Evolutionary conservation across 1,140 invertebrate species (phyloP), one percentile per base, ranked within the genome.

Genomic region (Ephestia elutella): DNA sequence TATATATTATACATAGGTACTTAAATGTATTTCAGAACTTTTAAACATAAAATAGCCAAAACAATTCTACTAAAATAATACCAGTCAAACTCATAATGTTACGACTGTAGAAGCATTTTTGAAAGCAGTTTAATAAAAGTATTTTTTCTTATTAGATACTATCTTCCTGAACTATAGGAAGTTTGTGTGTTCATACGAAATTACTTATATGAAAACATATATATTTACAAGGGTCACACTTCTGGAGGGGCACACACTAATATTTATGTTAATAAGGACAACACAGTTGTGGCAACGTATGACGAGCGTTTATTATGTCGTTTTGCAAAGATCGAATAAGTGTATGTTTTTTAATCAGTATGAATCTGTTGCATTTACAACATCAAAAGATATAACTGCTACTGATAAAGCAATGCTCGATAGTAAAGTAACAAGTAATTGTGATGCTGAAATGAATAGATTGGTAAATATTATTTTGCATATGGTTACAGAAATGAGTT

Each of bases 11-110:
- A 35, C 32, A 35, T 35, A 25, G 21, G 21, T 25, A 32, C 38
- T 2, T 15, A 11, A 32, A 44, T 15, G n/a, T 44, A 44, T 44
- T 44, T 44, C 15, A 2, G 5, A 44, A 44, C n/a, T 44, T 44
- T 1, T 44, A 44, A 44, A 85, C 80, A 85, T 85, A 85, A 83
- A 85, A 86, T 86, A 85, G 82, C 83, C 83, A 85, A 83, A 86
- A 85, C 78, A 75, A 62, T 71, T 68, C 63, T 67, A 75, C 28
- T 62, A 0, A 15, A 44, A 15, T 53, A 57, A 56, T 63, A 55
- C 11, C 48, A 59, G 21, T 54, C 28, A 58, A 57, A 62, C 28
- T 62, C 50, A 53, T 53, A 53, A 25, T 8, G 19, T 50, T 50
- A 50, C 49, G 17, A 54, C 25, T 25, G 18, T 13, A 21, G 5